Evolutionary conservation across 2,888 invertebrate genomes (phyloP), one percentile per base, ranked within the genome.

Genomic region (Andrena chrysosceles): DNA sequence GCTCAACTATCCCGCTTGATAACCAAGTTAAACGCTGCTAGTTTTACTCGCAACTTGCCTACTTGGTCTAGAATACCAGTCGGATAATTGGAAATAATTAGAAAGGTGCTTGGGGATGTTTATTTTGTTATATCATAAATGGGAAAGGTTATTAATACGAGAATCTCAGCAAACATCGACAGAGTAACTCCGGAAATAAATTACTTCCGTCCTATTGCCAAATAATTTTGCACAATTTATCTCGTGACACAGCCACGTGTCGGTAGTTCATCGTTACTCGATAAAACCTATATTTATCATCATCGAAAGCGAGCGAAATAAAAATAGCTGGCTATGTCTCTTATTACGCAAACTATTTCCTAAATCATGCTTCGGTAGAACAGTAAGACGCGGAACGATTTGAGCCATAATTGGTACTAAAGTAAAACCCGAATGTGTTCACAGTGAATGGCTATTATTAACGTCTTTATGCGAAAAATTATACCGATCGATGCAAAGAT

Each of bases 401-500:
- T 54, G 3, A 20, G 54, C 3, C 54, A 0, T 26, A 42, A 42
- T 42, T 16, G 16, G 1, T 4, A 4, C 4, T 42, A 16, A 16
- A 42, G 16, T 42, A 16, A 42, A 42, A 42, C 16, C 4, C 42
- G 4, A 13, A 42, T 42, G 13, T 16, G 42, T 5, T 42, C 42
- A 1, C 42, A 5, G 42, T 16, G 42, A 42, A 16, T 16, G 13
- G 42, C 5, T 16, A 5, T 42, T 42, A 5, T 42, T 42, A 16
- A 42, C 16, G 42, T 52, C 2, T 20, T 52, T 20, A 20, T 8
- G n/a, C 52, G 20, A 52, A 20, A 20, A n/a, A 20, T 52, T 49
- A 49, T 6, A 10, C 26, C 35, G 35, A 16, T 71, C 52, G 29
- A 71, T 67, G 35, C n/a, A 68, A 20, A 67, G 42, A 20, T 23